phyloP scores from a whole-genome alignment of 2,113 vertebrate species.

The Grantiella picta region DNA sequence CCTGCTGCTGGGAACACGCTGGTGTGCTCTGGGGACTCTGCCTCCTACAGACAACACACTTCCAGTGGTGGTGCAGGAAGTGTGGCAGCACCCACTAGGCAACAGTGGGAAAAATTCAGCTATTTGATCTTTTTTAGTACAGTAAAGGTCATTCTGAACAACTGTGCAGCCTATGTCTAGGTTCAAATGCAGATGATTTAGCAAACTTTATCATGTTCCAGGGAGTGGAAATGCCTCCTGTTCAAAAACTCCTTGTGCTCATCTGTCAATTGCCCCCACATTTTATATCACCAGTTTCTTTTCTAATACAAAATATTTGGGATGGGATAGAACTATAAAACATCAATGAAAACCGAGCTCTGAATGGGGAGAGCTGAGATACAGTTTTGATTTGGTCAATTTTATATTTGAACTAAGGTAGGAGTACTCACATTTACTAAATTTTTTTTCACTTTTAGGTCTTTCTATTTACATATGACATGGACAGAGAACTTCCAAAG shows the following conservation, averaged over 20 bases:
- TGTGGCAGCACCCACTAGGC: background rate
- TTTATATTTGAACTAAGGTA: background rate
- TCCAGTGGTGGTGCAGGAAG: background rate
- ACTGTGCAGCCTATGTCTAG: background rate
- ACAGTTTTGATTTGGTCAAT: background rate
- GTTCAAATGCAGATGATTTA: background rate
- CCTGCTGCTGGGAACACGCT: fast-evolving
- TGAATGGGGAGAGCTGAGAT: background rate
- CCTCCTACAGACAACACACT: background rate
- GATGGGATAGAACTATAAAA: background rate
- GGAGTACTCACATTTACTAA: background rate
- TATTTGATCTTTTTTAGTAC: background rate
- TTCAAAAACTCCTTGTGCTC: background rate
- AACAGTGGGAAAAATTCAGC: background rate
- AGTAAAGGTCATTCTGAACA: background rate
- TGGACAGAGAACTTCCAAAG: background rate
- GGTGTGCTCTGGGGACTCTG: background rate
- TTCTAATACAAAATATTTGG: background rate
- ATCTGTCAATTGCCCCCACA: background rate
- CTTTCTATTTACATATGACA: background rate
- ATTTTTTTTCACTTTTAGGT: background rate
- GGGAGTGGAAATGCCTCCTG: background rate
- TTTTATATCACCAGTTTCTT: background rate
- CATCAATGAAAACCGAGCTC: background rate
- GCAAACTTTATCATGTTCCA: background rate